These are phyloP conservation scores for Polia nebulosa DNA, from an alignment of 2,888 invertebrate species.

Conservation along the genomic window DNA sequence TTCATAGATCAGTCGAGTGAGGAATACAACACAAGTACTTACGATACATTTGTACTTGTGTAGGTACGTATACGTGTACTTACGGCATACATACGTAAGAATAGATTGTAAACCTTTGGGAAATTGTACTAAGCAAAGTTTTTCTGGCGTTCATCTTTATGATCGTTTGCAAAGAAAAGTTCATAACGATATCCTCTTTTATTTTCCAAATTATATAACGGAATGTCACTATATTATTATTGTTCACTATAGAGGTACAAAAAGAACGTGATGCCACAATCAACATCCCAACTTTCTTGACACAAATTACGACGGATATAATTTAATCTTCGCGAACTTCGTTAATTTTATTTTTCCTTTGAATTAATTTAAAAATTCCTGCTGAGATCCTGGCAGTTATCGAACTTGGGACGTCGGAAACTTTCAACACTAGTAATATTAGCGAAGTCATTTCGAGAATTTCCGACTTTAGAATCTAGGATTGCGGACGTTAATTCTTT, in stretches of 20 bases:
- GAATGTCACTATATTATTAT: slow-evolving; percentile 50
- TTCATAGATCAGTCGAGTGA: slow-evolving; percentile 69
- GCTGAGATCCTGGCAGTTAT: slow-evolving; percentile 86
- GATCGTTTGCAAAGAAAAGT: slow-evolving; percentile 40
- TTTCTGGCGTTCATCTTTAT: slow-evolving; percentile 43
- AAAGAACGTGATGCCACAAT: slow-evolving; percentile 75
- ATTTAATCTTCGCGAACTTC: slow-evolving; percentile 87
- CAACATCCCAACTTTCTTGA: slow-evolving; percentile 84
- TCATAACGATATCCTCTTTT: slow-evolving; percentile 42
- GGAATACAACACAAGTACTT: slow-evolving; percentile 56
- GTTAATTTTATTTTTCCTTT: slow-evolving; percentile 89
- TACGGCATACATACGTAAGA: slow-evolving; percentile 18
- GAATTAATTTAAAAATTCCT: slow-evolving; percentile 90
- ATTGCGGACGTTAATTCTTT: slow-evolving; percentile 63
- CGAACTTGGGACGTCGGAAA: slow-evolving; percentile 84
- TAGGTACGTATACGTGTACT: slow-evolving; percentile 22
- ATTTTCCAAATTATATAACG: slow-evolving; percentile 51
- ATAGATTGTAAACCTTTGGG: slow-evolving; percentile 50
- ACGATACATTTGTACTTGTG: slow-evolving; percentile 27
- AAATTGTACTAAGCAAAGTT: slow-evolving; percentile 56
- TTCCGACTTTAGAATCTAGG: slow-evolving; percentile 76
- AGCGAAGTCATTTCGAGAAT: slow-evolving; percentile 82
- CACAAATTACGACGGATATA: slow-evolving; percentile 87
- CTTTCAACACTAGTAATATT: slow-evolving; percentile 87
- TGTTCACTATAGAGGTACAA: slow-evolving; percentile 58